A percentile compares a stretch with the other conserved stretches of the same genome.
Evolutionary conservation across 2,888 invertebrate species (phyloP).

Genomic region (Liopterus haemorrhoidalis): DNA sequence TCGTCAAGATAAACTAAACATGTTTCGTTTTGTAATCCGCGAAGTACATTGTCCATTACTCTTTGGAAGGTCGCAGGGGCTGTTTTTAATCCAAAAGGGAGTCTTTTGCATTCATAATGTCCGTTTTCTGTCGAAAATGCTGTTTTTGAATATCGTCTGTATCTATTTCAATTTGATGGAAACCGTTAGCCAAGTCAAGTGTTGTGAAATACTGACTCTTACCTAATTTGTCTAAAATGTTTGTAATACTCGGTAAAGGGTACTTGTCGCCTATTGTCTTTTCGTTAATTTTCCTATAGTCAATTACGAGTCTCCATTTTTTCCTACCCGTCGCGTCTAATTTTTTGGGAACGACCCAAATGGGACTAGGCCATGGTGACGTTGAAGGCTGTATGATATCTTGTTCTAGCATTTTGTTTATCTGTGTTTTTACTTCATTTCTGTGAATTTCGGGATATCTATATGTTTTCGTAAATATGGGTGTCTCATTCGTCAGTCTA

Average conservation of each 20-base stretch:
- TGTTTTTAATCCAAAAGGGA: conserved; percentile 31
- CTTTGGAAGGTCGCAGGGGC: conserved; percentile 31
- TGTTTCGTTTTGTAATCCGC: conserved; percentile 20
- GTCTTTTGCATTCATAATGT: conserved; percentile 29
- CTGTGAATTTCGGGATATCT: too few relatives aligned
- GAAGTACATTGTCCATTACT: conserved; percentile 27
- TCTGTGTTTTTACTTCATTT: too few relatives aligned
- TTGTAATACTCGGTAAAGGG: conserved; percentile 28
- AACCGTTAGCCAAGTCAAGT: conserved; percentile 31
- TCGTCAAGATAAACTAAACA: too few relatives aligned
- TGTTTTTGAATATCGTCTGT: conserved; percentile 30
- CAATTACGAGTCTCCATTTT: conserved; percentile 37
- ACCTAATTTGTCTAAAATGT: conserved; percentile 23
- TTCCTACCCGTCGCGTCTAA: conserved; percentile 34
- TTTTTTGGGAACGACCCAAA: conserved; percentile 41
- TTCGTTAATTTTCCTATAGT: conserved; percentile 36
- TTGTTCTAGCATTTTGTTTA: conserved; percentile 34
- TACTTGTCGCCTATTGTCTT: conserved; percentile 33
- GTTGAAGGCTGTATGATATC: conserved; percentile 36
- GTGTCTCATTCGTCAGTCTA: too few relatives aligned
- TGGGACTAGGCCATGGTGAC: conserved; percentile 39
- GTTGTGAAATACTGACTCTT: conserved; percentile 24
- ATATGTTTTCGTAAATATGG: too few relatives aligned
- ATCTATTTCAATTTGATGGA: conserved; percentile 31
- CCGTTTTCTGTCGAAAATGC: conserved; percentile 29